Conservation (phyloP, 2,888 invertebrate species). For the Drosophila longiperda region DNA sequence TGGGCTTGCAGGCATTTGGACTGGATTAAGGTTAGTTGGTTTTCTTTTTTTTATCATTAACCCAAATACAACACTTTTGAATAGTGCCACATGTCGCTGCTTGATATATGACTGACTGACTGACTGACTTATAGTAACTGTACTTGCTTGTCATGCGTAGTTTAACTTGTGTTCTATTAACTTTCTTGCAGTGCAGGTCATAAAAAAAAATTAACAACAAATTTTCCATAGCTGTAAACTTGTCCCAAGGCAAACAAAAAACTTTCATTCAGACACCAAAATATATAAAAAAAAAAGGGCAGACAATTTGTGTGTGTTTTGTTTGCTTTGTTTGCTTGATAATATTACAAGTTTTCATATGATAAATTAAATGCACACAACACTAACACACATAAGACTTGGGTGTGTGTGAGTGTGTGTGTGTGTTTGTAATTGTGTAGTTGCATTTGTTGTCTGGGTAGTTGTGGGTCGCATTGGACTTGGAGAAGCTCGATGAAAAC, state of each 20-base stretch:
- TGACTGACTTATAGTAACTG: conserved; percentile 17
- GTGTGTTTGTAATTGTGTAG: conserved; percentile 7
- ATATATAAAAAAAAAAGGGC: not conserved
- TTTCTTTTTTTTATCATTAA: conserved; percentile 12
- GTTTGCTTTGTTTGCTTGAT: conserved; percentile 14
- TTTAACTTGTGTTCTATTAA: conserved; percentile 52
- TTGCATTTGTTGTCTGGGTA: conserved; percentile 37
- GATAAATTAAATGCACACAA: conserved; percentile 43
- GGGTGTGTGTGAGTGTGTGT: not conserved
- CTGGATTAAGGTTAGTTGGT: not conserved
- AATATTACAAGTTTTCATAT: conserved; percentile 49
- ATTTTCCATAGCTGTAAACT: conserved; percentile 45
- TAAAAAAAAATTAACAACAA: conserved; percentile 13
- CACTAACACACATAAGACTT: conserved; percentile 2
- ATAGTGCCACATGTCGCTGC: conserved; percentile 19
- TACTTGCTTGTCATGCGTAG: conserved; percentile 49
- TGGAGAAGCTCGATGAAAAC: conserved; percentile 63
- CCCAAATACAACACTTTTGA: conserved; percentile 11
- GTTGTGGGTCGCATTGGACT: conserved; percentile 40
- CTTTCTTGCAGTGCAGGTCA: conserved; percentile 52
- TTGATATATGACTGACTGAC: conserved; percentile 8
- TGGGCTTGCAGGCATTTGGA: conserved; percentile 1
- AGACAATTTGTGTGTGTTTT: conserved; percentile 19
- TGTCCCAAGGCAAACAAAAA: conserved; percentile 31
- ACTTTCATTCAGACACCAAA: conserved; percentile 48